Conservation (phyloP, 2,797 vertebrate genomes). For the Psittacula echo region DNA sequence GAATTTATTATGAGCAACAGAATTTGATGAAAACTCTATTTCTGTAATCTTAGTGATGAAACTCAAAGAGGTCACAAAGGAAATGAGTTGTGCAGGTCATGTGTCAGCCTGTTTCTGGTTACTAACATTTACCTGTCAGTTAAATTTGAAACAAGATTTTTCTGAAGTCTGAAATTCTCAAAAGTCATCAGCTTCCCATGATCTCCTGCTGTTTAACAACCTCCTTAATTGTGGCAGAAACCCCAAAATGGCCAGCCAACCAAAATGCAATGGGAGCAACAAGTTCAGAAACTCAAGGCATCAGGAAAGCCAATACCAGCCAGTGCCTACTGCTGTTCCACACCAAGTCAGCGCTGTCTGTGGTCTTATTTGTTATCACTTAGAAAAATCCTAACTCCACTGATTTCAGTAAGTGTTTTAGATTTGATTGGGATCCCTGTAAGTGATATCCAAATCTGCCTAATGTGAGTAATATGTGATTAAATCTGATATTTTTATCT, state of each 20-base stretch:
- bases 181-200: not conserved
- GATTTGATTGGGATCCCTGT: not conserved
- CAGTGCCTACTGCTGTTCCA: not conserved
- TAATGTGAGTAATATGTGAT: slow-evolving; percentile 32
- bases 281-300: not conserved
- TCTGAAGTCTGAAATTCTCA: not conserved
- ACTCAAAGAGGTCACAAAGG: not conserved
- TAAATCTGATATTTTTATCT: slow-evolving; percentile 47
- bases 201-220: not conserved
- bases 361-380: not conserved
- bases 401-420: not conserved
- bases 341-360: not conserved
- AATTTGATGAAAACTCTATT: not conserved
- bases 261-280: not conserved
- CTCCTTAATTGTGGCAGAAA: not conserved
- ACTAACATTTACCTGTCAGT: not conserved
- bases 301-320: not conserved
- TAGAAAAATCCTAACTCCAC: not conserved
- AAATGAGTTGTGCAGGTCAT: not conserved
- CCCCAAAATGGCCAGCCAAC: not conserved
- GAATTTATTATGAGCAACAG: not conserved
- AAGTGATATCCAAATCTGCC: slow-evolving; percentile 21
- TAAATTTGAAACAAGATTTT: not conserved
- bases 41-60: slow-evolving; percentile 20
- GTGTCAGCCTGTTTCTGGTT: not conserved